Evolutionary conservation across 23 tunicate species (phyloP).

Genomic region (Aplidium turbinatum): DNA sequence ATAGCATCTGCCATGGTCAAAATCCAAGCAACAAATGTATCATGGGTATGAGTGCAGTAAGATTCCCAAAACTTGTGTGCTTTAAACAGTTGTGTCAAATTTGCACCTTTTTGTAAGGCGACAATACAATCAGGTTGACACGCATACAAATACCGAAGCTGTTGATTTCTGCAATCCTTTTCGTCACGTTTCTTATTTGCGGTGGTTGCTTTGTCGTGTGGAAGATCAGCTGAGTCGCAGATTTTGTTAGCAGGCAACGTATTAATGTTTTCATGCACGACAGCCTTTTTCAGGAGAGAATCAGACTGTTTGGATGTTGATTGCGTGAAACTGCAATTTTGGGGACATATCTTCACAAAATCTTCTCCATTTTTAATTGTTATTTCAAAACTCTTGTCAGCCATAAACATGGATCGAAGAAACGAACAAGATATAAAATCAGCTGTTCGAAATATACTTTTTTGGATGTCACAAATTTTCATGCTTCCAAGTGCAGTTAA

Average conservation of each 20-base stretch:
- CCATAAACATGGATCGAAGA: neutral
- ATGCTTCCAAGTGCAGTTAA: conserved; percentile 32
- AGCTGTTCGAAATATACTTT: neutral
- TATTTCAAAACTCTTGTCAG: neutral
- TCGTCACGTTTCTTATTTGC: neutral
- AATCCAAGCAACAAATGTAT: conserved; percentile 29
- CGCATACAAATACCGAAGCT: conserved; percentile 17
- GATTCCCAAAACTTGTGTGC: conserved; percentile 35
- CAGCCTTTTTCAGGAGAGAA: neutral
- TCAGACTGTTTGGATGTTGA: neutral
- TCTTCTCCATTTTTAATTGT: neutral
- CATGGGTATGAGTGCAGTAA: conserved; percentile 4
- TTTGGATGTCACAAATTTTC: conserved; percentile 16
- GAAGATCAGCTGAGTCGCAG: neutral
- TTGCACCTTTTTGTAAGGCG: conserved; percentile 11
- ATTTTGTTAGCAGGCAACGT: neutral
- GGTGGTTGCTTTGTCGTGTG: neutral
- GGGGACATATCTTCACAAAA: conserved; percentile 1
- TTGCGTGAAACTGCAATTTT: neutral
- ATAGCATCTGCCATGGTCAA: conserved; percentile 19
- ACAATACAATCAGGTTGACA: conserved; percentile 41
- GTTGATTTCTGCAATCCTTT: neutral
- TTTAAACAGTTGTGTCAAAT: conserved; percentile 6
- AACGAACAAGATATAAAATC: conserved; percentile 32
- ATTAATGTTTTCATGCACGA: neutral